Evolutionary conservation across 1,140 invertebrate species (phyloP), one percentile per base, ranked within the genome.

Genomic region (Drosophila micromelanica): DNA sequence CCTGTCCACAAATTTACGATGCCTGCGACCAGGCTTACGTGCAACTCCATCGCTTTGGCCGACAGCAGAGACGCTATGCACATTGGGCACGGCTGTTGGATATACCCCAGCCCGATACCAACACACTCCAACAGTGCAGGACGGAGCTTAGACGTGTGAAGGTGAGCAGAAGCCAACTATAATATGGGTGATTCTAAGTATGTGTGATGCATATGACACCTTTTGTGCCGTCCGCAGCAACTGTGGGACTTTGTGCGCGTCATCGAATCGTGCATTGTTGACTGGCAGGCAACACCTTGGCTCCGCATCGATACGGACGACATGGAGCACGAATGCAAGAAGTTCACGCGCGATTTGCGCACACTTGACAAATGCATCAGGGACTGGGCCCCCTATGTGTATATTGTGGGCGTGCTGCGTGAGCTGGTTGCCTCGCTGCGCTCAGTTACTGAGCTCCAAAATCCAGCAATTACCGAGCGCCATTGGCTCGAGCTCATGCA

Each of bases 401-500:
- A 94, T 56, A 92, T 96, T 27, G 96, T 97, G 82, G 93, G 92
- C 0, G 93, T 94, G 32, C 93, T 97, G 0, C 95, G 94, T 73
- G 96, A 97, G 84, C 95, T 97, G 93, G 93, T 97, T 75, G 95
- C 96, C 3, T 96, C 96, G 3, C 91, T 97, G 65, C 94, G 95
- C 91, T 96, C 97, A 32, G 96, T 98, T 45, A 95, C 95, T 11
- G 97, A 98, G 92, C 93, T 98, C 8, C 97, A 98, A 92, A 98
- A 98, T 93, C 96, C 96, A 30, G 96, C 97, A 8, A 97, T 98
- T 72, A 94, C 95, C 72, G 96, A 97, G 38, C 93, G 97, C 20
- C 97, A 98, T 93, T 98, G 97, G 97, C 93, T 95, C 46, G 96
- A 98, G 91, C 93, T 98, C 9, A 97, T 98, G 96, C 93, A 94